Base-by-base conservation (phyloP, 2,113 vertebrate genomes). In the Dipodomys merriami region DNA sequence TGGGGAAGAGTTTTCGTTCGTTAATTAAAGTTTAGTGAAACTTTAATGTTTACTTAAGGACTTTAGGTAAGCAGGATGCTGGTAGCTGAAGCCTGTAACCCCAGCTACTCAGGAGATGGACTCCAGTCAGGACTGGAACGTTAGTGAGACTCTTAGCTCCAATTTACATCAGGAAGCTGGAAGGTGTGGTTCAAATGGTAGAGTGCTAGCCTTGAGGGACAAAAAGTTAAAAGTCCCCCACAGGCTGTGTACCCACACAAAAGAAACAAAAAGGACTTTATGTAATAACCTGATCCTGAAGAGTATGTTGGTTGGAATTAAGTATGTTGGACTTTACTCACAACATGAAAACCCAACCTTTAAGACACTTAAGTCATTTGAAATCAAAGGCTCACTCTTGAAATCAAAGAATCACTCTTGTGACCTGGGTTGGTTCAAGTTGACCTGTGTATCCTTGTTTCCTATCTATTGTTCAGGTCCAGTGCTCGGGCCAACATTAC, bases 401-500 rank as follows among this genome's bases (percentile, higher is more conserved):
- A 73, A 80, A 53, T 65, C 8, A 62, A 62, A 87, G 22, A 46
- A 79, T 13, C 15, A 62, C 46, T 80, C 67, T 46, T 65, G 53
- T 90, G 60, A 35, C 30, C 30, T 62, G 5, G 11, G 1, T 23
- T 44, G 20, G 11, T 85, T 76, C 33, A 4, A 29, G 39, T 22
- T 67, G 72, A 76, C n/a, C 12, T 76, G 39, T 44, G 10, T 68
- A 0, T 71, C 74, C 62, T 87, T 65, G 30, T 15, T 39, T 72
- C 11, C 23, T 46, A 7, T 7, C 9, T 19, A 25, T 0, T 6
- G 5, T 39, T 23, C 95, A 99, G 99, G 73, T 98, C 98, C 64
- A 99, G 98, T 33, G 80, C 98, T 0, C 96, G 99, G 39, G 98
- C 98, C 3, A 99, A 99, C 96, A 99, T 99, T 95, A 99, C 98